Conservation (phyloP, 2,113 vertebrate genomes). For the Thinocorus orbignyianus region DNA sequence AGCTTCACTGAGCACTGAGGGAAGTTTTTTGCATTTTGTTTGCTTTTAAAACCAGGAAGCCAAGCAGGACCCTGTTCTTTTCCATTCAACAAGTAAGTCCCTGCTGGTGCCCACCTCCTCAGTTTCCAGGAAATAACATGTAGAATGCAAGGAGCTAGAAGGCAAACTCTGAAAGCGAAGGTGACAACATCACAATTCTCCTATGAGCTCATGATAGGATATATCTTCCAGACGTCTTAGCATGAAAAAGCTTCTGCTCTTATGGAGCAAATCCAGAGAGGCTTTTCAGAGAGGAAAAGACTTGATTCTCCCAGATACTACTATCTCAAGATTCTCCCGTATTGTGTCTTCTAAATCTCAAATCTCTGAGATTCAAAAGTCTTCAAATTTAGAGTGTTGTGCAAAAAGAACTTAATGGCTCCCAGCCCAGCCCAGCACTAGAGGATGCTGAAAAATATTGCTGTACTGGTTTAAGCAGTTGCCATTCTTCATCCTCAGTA, state of each 20-base stretch:
- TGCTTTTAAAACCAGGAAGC: neutral
- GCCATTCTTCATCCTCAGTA: neutral
- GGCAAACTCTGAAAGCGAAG: neutral
- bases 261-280: neutral
- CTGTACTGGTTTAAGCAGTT: neutral
- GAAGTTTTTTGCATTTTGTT: neutral
- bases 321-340: neutral
- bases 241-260: neutral
- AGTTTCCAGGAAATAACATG: neutral
- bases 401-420: neutral
- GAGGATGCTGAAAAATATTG: neutral
- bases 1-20: neutral
- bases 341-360: neutral
- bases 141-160: neutral
- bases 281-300: neutral
- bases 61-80: neutral
- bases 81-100: neutral
- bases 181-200: neutral
- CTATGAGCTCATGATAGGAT: neutral
- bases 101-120: neutral
- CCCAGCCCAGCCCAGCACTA: neutral
- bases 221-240: neutral
- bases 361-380: neutral
- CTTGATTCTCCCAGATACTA: neutral
- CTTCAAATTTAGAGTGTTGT: neutral